Base-by-base conservation (phyloP, 2,797 vertebrate genomes). In the Denticeps clupeoides region DNA sequence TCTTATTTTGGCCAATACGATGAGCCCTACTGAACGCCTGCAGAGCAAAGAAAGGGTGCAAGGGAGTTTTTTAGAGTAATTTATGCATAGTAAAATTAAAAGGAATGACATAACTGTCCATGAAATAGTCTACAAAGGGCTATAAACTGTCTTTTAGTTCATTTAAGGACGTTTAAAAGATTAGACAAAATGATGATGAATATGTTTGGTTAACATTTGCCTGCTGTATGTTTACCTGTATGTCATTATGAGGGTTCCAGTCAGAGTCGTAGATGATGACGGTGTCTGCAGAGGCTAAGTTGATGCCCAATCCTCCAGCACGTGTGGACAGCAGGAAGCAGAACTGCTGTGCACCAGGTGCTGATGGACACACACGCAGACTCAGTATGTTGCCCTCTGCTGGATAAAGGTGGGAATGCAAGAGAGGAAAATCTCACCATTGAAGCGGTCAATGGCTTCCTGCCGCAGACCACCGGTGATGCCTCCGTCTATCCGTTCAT, bases 231-330 rank as follows among this genome's bases (percentile, higher is more conserved):
- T n/a, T n/a, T n/a, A 94, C 91, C 79, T 97, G 93, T 59, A 95
- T 96, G 73, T 95, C 91, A 19, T 96, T 97, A 83, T 97, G 94
- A 2, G 93, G 92, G 64, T 97, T 97, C 93, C 93, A 97, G 81
- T 97, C 93, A 0, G 93, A 97, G 74, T 97, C 93, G 3, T 97
- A 97, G 70, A 97, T 97, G 74, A 97, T 80, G 65, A 97, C 93
- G 0, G 93, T 97, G 79, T 97, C 93, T 0, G 93, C 93, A 0
- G 93, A 97, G 35, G 93, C 93, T 50, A 97, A 75, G 74, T 97
- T 97, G 80, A 97, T 97, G 63, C 93, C 93, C 43, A 97, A 81
- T 57, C 93, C 93, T 2, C 93, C 93, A 0, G 93, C 93, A 0
- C 93, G 87, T 0, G 93, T 97, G 1, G 93, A 97, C 33, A 97